Conservation (phyloP, 2,797 vertebrate species). For the Todus mexicanus region DNA sequence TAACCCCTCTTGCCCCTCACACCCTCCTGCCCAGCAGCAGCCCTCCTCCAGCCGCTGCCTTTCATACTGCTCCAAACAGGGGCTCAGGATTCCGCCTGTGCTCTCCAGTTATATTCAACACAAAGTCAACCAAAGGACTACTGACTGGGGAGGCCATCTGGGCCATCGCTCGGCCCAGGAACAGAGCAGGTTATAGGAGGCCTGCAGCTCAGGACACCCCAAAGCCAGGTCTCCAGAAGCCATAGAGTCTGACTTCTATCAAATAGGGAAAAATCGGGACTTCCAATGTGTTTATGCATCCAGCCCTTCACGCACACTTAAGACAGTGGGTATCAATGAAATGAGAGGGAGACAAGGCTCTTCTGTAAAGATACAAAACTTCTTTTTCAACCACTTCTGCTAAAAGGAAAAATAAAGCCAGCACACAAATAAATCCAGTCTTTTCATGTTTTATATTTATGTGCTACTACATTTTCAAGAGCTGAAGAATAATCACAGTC, state of each 20-base stretch:
- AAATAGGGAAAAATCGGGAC: background rate
- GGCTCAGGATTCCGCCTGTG: background rate
- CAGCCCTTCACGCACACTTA: background rate
- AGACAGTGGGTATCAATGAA: fast-evolving
- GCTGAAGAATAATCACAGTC: background rate
- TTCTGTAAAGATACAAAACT: background rate
- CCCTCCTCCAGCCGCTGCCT: background rate
- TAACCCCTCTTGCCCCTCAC: background rate
- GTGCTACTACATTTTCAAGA: background rate
- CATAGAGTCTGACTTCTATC: background rate
- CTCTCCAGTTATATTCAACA: background rate
- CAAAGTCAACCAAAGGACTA: background rate
- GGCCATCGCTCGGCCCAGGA: fast-evolving
- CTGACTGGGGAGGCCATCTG: fast-evolving
- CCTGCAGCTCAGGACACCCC: background rate
- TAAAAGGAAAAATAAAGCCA: background rate
- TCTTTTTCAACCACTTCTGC: background rate
- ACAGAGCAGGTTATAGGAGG: too few species aligned
- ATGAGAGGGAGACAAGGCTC: background rate
- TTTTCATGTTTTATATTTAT: background rate
- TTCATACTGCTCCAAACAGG: fast-evolving
- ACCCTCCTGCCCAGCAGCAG: background rate
- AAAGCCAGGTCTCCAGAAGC: background rate
- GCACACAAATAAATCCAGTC: background rate
- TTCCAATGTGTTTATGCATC: fast-evolving